A percentile compares a stretch with the other conserved stretches of the same genome.
These are phyloP conservation scores for Rhincodon typus DNA, from an alignment of 2,797 vertebrate species.

Conservation along the genomic window DNA sequence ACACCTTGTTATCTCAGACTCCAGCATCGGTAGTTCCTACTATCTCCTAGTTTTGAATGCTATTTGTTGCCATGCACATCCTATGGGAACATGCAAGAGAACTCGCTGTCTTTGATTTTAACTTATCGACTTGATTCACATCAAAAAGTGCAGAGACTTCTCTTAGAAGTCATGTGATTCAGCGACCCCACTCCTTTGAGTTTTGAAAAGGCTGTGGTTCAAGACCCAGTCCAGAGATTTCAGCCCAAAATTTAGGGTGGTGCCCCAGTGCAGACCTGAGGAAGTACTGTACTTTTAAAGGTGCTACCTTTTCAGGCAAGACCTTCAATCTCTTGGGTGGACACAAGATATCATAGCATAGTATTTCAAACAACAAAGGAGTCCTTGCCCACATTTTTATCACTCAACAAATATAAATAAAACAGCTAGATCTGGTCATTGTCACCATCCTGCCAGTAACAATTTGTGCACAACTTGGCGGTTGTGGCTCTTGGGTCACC, in stretches of 20 bases:
- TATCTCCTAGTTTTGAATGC: neutral
- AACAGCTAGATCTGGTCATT: neutral
- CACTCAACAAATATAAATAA: neutral
- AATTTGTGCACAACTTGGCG: neutral
- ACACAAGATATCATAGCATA: too few relatives aligned
- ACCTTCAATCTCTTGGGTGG: neutral
- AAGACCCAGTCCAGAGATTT: neutral
- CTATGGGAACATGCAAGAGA: too few relatives aligned
- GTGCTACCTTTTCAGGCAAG: neutral
- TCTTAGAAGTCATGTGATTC: neutral
- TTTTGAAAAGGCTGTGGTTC: neutral
- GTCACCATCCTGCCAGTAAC: neutral
- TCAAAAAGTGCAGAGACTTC: neutral
- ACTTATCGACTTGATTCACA: neutral
- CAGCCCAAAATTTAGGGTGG: neutral
- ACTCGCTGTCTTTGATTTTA: too few relatives aligned
- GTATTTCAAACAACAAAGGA: neutral
- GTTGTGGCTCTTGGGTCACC: neutral
- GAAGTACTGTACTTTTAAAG: neutral
- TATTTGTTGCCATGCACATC: neutral
- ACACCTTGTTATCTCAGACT: too few relatives aligned
- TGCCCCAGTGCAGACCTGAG: neutral
- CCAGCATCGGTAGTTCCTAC: too few relatives aligned
- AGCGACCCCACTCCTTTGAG: neutral
- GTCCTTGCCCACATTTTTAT: neutral